Conservation (phyloP, 37 sponge, comb jelly and placozoan genomes). For the Ianthella basta region DNA sequence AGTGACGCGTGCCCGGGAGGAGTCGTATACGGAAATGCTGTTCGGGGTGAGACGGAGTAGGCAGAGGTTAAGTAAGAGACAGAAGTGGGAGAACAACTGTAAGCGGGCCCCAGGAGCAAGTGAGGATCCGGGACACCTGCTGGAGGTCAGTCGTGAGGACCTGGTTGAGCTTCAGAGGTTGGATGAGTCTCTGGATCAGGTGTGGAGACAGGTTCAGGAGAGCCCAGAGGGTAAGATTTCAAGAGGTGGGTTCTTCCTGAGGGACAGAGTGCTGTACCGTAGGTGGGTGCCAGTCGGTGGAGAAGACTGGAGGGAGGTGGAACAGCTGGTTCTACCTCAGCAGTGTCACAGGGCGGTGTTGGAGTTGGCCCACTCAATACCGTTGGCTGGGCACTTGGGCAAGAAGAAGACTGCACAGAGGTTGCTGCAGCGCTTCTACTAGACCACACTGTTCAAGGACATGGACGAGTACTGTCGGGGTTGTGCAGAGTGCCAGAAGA, state of each 20-base stretch:
- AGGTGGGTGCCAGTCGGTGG: not conserved
- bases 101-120: no score
- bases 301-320: not conserved
- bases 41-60: no score
- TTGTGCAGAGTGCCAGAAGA: constrained; percentile 26
- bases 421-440: constrained; percentile 9
- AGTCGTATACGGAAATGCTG: no score
- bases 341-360: not conserved
- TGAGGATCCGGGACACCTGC: no score
- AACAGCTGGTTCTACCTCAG: constrained; percentile 18
- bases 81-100: no score
- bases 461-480: not conserved
- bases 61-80: no score
- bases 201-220: no score
- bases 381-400: constrained; percentile 34
- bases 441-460: not conserved
- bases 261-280: not conserved
- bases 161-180: no score
- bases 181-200: no score
- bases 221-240: no score
- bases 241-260: not conserved
- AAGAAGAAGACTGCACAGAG: constrained; percentile 21
- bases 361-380: constrained; percentile 11
- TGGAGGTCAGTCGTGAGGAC: no score
- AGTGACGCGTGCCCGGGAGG: no score